Evolutionary conservation across 2,888 invertebrate genomes (phyloP), one percentile per base, ranked within the genome.

Genomic region (Chromoteleia sp.): DNA sequence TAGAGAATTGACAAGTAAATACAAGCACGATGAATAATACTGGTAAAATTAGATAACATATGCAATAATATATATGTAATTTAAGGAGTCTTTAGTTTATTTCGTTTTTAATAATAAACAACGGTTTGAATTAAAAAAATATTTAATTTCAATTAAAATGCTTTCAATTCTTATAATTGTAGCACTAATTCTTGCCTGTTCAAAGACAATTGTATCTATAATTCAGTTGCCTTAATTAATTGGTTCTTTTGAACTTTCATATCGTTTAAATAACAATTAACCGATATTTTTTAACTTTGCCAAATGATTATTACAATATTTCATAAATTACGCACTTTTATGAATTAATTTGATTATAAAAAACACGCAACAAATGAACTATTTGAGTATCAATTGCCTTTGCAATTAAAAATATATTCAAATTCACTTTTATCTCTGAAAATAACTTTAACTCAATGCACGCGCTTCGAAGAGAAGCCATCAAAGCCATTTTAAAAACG

Each of bases 401-500:
- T 30, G n/a, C 61, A 61, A 45, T 61, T 43, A 43, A 25, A 59
- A 12, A 3, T 12, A 14, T 41, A n/a, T 59, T 41, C 4, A 19
- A 45, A 5, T 30, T 36, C 10, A 41, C 41, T 67, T 67, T 52
- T 67, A 36, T 52, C 36, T 14, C 41, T 1, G 19, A 15, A 45
- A 30, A 70, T 30, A 54, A 56, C 56, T 33, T 45, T 14, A 36
- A 41, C 15, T 19, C 52, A 29, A 45, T 59, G 39, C 19, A 15
- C 7, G 6, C 7, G 25, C 33, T 65, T 3, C 39, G 15, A 7
- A 70, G 17, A 36, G 48, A 43, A 29, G 15, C 52, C 48, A 56
- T 63, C 63, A 70, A 68, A 70, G 45, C 33, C 12, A 70, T 43
- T 36, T 63, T 63, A 17, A 50, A 68, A 48, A 63, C 54, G 41